Base-by-base conservation (phyloP, 1,140 invertebrate genomes). In the Trichoplusia ni region DNA sequence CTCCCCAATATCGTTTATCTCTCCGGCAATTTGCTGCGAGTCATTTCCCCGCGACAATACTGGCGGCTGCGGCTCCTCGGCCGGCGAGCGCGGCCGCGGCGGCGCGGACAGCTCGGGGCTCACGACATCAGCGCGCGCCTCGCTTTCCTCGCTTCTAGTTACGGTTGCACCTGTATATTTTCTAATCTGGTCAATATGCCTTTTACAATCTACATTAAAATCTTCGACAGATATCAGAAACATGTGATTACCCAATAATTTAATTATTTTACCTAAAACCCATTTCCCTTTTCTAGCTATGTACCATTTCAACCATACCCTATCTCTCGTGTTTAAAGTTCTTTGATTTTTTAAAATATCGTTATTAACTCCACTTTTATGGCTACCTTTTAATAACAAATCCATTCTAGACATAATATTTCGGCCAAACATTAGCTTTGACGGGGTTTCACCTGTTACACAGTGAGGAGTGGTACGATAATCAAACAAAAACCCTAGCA, bases 391-490 rank as follows among this genome's bases (percentile, higher is more conserved):
- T 4, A 38, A 14, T 16, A 38, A 38, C 7, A 16, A 2, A 6
- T 38, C 13, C 4, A 16, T 2, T 16, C 13, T 38, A 7, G 13
- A 16, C 8, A 5, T 16, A 6, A 62, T 19, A 29, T 61, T 37
- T 7, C 64, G 47, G 23, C 61, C 61, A 13, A 69, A 47, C 56
- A 69, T 60, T 16, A 63, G 40, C 11, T 51, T 62, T 8, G 68
- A 63, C 16, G 63, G 63, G 2, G 58, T 56, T 2, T 33, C 56
- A 0, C 67, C 67, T 1, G 67, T 69, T 3, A 23, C 21, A 38
- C 62, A 69, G 35, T 65, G 67, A n/a, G 40, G 16, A 11, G 49
- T 62, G 56, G 56, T 69, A 6, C 62, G 49, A 16, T 69, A 70
- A 16, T 59, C 18, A 35, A 65, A 62, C 27, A 70, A 47, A 59